These are phyloP conservation scores for Laupala kohalensis DNA, from an alignment of 1,140 invertebrate species.

Conservation along the genomic window DNA sequence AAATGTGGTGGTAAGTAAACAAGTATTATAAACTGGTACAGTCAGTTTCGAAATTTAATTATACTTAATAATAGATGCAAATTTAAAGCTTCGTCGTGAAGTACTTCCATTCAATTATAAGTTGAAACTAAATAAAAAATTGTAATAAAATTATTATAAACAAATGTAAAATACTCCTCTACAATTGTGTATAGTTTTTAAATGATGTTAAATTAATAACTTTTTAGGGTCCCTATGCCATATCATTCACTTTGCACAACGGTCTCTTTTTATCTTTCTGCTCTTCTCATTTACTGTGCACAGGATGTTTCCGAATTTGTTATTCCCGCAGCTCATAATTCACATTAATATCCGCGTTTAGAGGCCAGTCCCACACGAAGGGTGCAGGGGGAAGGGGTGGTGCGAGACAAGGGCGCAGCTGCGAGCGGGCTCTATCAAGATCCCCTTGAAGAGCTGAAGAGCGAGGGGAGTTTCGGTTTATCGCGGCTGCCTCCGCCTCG, in stretches of 20 bases:
- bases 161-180: background rate
- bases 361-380: background rate
- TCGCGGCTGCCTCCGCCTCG: background rate
- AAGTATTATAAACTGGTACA: too few species aligned
- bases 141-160: background rate
- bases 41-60: too few species aligned
- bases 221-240: background rate
- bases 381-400: background rate
- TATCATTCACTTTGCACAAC: background rate
- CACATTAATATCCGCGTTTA: background rate
- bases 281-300: background rate
- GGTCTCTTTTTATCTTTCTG: background rate
- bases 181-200: background rate
- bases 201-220: background rate
- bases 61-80: background rate
- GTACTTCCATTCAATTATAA: background rate
- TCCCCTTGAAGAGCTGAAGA: background rate
- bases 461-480: background rate
- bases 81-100: too few species aligned
- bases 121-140: background rate
- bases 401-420: background rate
- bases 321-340: background rate
- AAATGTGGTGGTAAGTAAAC: too few species aligned
- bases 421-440: background rate
- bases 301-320: background rate